Evolutionary conservation across 2,888 invertebrate species (phyloP), one percentile per base, ranked within the genome.

Genomic region (Stegana nigrithorax): DNA sequence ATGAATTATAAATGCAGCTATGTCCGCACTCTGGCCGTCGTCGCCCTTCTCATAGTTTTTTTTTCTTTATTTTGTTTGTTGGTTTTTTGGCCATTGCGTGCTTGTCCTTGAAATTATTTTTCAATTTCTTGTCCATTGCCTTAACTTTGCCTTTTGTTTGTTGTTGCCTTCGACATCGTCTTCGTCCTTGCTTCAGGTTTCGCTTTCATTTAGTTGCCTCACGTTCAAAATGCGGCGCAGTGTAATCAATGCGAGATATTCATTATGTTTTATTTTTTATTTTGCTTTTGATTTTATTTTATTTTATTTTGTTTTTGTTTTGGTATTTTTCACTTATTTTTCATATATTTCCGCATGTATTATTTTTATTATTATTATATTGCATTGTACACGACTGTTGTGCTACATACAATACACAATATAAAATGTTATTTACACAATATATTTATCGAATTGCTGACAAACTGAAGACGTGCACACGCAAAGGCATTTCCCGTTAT

Each of bases 61-160:
- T 60, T 14, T 21, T 45, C 21, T 27, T 25, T 7, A 14, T 55
- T 17, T 26, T 60, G 3, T 29, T 25, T 32, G 45, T 29, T 25
- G 4, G n/a, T 25, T 60, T 23, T 7, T 39, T 61, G 21, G n/a
- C 56, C 27, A 45, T 19, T 51, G 19, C 23, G 29, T 39, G 55
- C 45, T 32, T 61, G 56, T 61, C 56, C 61, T 61, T 61, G 56
- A 61, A 61, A 44, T 45, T 47, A 25, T 51, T 55, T 14, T 36
- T 23, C 19, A 27, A 29, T 44, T 29, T 26, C 51, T 12, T 10
- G 32, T 61, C 21, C 14, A 6, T 36, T 36, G 36, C 36, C 19
- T 59, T 59, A 3, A 5, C 23, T 14, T 44, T 39, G 42, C 27
- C 4, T 44, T 42, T 55, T 55, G 44, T 51, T 55, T 39, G 5